Base-by-base conservation (phyloP, 2,113 vertebrate genomes). In the Eublepharis macularius region DNA sequence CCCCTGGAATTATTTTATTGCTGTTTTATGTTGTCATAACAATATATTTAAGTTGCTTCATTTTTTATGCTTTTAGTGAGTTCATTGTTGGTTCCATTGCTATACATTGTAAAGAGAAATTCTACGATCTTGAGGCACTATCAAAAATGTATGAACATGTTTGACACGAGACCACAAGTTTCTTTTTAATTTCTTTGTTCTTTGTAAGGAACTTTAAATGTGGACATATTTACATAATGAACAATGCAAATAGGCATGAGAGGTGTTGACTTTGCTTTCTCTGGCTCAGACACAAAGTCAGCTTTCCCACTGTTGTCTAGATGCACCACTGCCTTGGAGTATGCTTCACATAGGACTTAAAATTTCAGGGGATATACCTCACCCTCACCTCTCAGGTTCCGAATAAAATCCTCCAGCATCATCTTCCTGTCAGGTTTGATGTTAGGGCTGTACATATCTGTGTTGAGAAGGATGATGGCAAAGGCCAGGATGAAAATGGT, bases 401-500 rank as follows among this genome's bases (percentile, higher is more conserved):
- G 98, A 91, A 99, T 99, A 88, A 99, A 99, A 94, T 99, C 99
- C 84, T 99, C 98, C 11, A 99, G 97, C 96, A 98, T 98, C 99
- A 99, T 99, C 96, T 99, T 99, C 87, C 99, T 97, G 93, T 99
- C 98, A 0, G 99, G 99, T 94, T 99, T 99, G 92, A 99, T 99
- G 95, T 99, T 99, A 85, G 99, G 99, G 21, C 98, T 99, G 95
- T 99, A 99, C 99, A 99, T 99, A 94, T 99, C 99, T 0, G 99
- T 99, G 96, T 99, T 99, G 94, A 99, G 98, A 10, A 99, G 98
- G 92, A 99, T 98, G 93, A 99, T 97, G 66, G 99, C 99, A 1
- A 99, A 99, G 87, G 99, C 99, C 95, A 99, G 93, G 95, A 99
- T 99, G 96, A 99, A 99, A 96, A 99, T 99, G 93, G 99, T 99